Conservation (phyloP, 2,113 vertebrate species). For the Alligator sinensis region DNA sequence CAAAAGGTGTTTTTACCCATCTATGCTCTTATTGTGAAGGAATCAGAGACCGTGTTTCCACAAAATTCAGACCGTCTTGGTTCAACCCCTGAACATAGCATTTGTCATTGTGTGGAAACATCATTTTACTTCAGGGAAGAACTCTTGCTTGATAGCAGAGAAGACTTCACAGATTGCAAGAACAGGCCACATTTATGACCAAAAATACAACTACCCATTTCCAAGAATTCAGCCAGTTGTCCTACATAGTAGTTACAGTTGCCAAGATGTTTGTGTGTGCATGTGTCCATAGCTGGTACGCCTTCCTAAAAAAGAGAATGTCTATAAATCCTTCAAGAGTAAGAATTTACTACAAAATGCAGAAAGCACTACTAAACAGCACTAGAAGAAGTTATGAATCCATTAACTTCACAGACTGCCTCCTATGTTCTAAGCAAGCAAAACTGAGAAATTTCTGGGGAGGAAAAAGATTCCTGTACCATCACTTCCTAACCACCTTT, state of each 20-base stretch:
- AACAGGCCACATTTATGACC: background rate
- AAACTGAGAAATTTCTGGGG: background rate
- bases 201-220: background rate
- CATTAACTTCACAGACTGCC: background rate
- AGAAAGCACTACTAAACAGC: fast-evolving
- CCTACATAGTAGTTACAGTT: fast-evolving
- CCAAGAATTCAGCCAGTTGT: background rate
- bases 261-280: background rate
- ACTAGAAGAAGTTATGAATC: background rate
- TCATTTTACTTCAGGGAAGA: background rate
- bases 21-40: background rate
- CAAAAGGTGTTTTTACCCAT: background rate
- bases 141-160: background rate
- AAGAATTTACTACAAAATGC: background rate
- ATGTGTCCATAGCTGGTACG: background rate
- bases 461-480: background rate
- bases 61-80: background rate
- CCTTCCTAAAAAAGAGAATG: background rate
- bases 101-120: background rate
- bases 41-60: background rate
- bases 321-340: background rate
- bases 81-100: background rate
- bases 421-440: background rate
- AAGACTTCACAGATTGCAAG: background rate
- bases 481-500: too few species aligned